Evolutionary conservation across 2,888 invertebrate genomes (phyloP).

Genomic region (Sturmia bella): DNA sequence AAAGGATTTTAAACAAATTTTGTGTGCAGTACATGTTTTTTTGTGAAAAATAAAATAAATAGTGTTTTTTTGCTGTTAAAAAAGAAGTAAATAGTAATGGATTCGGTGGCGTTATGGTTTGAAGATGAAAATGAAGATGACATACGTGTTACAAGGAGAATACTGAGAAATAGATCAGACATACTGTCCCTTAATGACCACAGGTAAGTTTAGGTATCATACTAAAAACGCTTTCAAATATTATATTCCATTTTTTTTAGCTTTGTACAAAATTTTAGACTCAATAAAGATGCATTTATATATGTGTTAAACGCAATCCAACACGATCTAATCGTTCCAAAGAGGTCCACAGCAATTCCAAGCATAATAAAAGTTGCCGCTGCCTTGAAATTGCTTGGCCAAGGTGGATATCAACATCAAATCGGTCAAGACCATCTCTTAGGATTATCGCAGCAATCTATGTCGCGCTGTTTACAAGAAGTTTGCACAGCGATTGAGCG

Average conservation of each 20-base stretch:
- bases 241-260: conserved; percentile 11
- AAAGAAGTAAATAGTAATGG: neutral
- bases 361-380: conserved; percentile 4
- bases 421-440: conserved; percentile 17
- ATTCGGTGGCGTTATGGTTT: conserved; percentile 8
- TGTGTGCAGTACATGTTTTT: no score
- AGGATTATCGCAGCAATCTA: conserved; percentile 23
- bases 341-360: conserved; percentile 8
- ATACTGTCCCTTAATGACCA: conserved; percentile 26
- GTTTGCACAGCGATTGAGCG: conserved; percentile 3
- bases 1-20: no score
- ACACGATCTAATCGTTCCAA: neutral
- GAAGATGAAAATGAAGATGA: conserved; percentile 14
- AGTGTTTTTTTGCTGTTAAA: no score
- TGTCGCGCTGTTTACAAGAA: conserved; percentile 30
- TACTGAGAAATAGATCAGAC: conserved; percentile 5
- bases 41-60: no score
- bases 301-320: conserved; percentile 20
- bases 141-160: conserved; percentile 12
- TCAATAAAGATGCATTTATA: conserved; percentile 3
- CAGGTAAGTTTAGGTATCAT: neutral
- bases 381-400: neutral
- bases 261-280: neutral
- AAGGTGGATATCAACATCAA: conserved; percentile 14
- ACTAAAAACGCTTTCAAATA: neutral